Evolutionary conservation across 2,113 vertebrate species (phyloP).

Genomic region (Alces alces): DNA sequence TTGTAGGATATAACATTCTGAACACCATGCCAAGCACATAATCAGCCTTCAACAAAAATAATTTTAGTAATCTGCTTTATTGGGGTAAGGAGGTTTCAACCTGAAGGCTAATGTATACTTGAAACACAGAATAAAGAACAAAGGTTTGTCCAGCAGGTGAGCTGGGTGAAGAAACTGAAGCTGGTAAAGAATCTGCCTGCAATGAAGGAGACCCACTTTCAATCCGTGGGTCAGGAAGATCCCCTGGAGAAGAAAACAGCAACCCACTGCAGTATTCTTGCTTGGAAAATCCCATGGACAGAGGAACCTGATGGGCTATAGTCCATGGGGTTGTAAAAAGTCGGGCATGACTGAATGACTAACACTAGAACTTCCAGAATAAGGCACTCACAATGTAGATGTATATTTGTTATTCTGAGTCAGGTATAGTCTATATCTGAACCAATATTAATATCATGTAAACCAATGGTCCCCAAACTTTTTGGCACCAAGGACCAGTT

Average conservation of each 20-base stretch:
- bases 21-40: neutral
- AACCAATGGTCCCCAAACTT: neutral
- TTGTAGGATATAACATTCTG: neutral
- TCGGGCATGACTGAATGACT: neutral
- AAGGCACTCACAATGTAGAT: rapidly evolving
- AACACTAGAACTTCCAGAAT: neutral
- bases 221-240: neutral
- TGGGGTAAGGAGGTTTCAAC: neutral
- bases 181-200: neutral
- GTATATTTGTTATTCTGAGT: neutral
- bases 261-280: neutral
- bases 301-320: neutral
- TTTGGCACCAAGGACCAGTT: neutral
- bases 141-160: neutral
- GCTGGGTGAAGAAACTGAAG: neutral
- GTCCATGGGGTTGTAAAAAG: neutral
- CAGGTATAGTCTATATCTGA: neutral
- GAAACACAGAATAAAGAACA: neutral
- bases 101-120: neutral
- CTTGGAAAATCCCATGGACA: neutral
- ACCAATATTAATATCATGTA: neutral
- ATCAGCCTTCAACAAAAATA: neutral
- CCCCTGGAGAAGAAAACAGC: neutral
- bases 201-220: neutral
- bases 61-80: neutral